These are phyloP conservation scores for Origma solitaria DNA, from an alignment of 2,113 vertebrate genomes.

Conservation along the genomic window DNA sequence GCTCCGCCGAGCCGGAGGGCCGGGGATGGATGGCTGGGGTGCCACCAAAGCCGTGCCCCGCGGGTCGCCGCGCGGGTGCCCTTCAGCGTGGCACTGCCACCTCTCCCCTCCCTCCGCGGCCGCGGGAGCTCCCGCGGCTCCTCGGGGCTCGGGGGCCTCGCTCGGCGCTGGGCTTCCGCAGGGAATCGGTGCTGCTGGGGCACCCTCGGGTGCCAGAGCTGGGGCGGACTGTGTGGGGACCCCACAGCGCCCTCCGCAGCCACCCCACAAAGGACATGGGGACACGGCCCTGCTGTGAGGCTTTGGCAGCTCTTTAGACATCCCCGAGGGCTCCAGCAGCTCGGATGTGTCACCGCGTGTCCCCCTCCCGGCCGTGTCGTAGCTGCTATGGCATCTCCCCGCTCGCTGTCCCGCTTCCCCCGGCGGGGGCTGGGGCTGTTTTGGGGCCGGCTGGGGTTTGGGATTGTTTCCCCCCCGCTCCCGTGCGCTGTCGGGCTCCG, in stretches of 20 bases:
- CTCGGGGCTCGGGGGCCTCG: fast-evolving
- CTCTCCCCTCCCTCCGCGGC: not conserved
- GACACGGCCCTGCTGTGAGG: fast-evolving
- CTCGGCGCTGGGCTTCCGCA: fast-evolving
- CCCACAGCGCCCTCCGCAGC: not conserved
- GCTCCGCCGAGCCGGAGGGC: not conserved
- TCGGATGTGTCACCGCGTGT: not conserved
- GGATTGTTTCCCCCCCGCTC: not conserved
- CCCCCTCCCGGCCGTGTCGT: not conserved
- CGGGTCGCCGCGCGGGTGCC: fast-evolving
- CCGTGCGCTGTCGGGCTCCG: not conserved
- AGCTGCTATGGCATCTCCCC: not conserved
- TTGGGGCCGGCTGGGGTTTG: not conserved
- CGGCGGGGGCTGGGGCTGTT: fast-evolving
- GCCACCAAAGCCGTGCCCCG: not conserved
- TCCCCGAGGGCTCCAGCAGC: not conserved
- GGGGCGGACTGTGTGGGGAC: fast-evolving
- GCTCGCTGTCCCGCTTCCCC: not conserved
- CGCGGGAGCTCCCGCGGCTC: fast-evolving
- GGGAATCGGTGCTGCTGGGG: fast-evolving
- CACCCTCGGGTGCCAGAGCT: not conserved
- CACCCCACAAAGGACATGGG: not conserved
- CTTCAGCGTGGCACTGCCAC: not conserved
- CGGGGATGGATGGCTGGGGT: not conserved
- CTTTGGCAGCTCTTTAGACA: not conserved